Percentiles rank a stretch among this genome's conserved stretches.
Conservation (phyloP, 2,888 invertebrate genomes). For the Drosophila histrio region DNA sequence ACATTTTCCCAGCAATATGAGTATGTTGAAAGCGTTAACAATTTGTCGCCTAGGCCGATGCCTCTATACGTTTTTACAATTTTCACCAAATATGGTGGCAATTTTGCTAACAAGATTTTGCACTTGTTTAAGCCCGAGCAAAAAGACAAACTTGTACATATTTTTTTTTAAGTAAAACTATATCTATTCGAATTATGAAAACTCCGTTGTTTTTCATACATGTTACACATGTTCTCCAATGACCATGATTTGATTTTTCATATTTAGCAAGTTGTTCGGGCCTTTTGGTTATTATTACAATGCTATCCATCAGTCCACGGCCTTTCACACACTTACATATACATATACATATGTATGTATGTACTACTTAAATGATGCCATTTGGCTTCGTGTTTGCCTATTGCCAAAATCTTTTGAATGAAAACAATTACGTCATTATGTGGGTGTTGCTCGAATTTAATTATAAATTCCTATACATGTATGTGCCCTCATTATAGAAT, state of each 20-base stretch:
- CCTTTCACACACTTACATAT: slow-evolving; percentile 17
- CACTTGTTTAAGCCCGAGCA: slow-evolving; percentile 46
- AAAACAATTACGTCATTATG: slow-evolving; percentile 64
- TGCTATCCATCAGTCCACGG: slow-evolving; percentile 30
- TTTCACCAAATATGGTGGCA: slow-evolving; percentile 80
- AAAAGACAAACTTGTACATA: slow-evolving; percentile 14
- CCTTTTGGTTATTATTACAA: slow-evolving; percentile 33
- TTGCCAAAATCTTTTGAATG: slow-evolving; percentile 57
- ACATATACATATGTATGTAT: not conserved
- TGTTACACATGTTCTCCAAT: slow-evolving; percentile 39
- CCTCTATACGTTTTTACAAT: slow-evolving; percentile 53
- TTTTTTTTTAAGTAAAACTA: slow-evolving; percentile 30
- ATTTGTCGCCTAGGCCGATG: slow-evolving; percentile 27
- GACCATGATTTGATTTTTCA: slow-evolving; percentile 64
- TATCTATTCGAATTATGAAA: slow-evolving; percentile 68
- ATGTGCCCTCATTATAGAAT: slow-evolving; percentile 27
- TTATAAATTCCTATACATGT: slow-evolving; percentile 36
- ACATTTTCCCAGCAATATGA: not conserved
- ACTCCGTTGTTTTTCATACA: slow-evolving; percentile 52
- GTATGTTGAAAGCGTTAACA: not conserved
- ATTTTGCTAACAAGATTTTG: slow-evolving; percentile 78
- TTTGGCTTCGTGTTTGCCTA: slow-evolving; percentile 19
- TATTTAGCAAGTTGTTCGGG: slow-evolving; percentile 54
- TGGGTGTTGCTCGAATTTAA: slow-evolving; percentile 59
- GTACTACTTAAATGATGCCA: slow-evolving; percentile 8